phyloP scores from a whole-genome alignment of 2,888 invertebrate genomes.

The Ernsta delagoae region DNA sequence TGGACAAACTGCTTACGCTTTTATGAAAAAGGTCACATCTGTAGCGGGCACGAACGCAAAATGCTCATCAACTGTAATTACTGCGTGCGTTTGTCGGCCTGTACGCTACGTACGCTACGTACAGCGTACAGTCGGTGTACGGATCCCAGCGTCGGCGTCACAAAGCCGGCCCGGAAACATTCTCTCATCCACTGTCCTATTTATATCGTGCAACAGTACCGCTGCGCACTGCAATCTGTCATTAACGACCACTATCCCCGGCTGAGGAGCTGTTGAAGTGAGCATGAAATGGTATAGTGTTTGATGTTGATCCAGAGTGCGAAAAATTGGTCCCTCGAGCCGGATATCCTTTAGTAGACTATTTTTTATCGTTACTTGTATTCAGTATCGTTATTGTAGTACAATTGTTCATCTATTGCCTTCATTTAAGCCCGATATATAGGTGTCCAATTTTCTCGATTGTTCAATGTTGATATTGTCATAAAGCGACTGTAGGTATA shows the following conservation, averaged over 20 bases:
- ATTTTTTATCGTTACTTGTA: too few relatives aligned
- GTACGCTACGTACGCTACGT: too few relatives aligned
- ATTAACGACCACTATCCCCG: conserved; percentile 9
- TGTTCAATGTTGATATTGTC: too few relatives aligned
- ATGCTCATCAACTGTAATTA: conserved; percentile 31
- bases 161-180: conserved; percentile 68
- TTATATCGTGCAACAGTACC: conserved; percentile 52
- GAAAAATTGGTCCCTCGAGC: conserved; percentile 24
- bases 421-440: too few relatives aligned
- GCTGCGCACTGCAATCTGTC: conserved; percentile 22
- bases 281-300: neutral
- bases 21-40: too few relatives aligned
- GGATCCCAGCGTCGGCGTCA: conserved; percentile 45
- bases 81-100: conserved; percentile 43
- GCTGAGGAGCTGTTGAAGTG: neutral
- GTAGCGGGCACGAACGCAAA: conserved; percentile 17
- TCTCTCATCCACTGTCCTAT: conserved; percentile 70
- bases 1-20: too few relatives aligned
- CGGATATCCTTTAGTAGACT: neutral
- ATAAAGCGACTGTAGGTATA: too few relatives aligned
- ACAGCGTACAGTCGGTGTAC: conserved; percentile 37
- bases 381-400: too few relatives aligned
- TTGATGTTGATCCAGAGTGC: neutral
- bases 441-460: too few relatives aligned
- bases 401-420: too few relatives aligned